Conservation (phyloP, 64 coral and sea anemone genomes). For the Stichodactyla helianthus region DNA sequence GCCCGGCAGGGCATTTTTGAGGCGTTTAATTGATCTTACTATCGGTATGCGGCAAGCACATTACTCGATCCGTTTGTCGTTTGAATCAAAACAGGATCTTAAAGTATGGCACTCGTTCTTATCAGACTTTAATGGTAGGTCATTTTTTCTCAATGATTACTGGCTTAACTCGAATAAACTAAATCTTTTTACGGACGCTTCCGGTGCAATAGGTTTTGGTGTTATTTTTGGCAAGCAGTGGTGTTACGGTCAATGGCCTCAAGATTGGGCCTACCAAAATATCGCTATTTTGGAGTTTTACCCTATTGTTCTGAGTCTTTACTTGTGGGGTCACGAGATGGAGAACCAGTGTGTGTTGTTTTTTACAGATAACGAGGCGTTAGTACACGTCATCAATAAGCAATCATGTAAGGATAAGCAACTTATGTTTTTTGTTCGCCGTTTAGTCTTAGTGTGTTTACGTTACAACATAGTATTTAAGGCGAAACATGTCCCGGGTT, state of each 20-base stretch:
- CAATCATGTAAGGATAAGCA: conserved; percentile 29
- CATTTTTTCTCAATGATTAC: conserved; percentile 55
- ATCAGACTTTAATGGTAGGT: conserved; percentile 39
- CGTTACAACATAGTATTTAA: conserved; percentile 33
- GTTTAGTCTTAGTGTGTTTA: conserved; percentile 34
- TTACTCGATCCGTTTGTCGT: conserved; percentile 17
- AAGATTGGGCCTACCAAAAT: no score
- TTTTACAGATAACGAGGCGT: conserved; percentile 58
- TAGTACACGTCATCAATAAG: conserved; percentile 48
- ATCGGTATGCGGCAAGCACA: background rate
- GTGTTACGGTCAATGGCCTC: no score
- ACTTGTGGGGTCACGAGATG: conserved; percentile 40
- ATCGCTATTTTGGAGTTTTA: conserved; percentile 2
- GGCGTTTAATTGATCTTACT: conserved; percentile 22
- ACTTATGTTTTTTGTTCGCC: conserved; percentile 42
- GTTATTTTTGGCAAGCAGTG: no score
- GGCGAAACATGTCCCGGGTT: conserved; percentile 40
- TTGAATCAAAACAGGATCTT: conserved; percentile 35
- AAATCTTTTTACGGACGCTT: conserved; percentile 54
- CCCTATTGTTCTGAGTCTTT: conserved; percentile 56
- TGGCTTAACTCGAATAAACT: conserved; percentile 37
- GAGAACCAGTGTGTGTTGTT: conserved; percentile 42
- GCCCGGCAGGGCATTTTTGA: conserved; percentile 25
- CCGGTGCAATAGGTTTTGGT: conserved; percentile 47
- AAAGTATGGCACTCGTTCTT: conserved; percentile 50